phyloP scores from a whole-genome alignment of 1,140 invertebrate species.

The Drosophila suzukii region DNA sequence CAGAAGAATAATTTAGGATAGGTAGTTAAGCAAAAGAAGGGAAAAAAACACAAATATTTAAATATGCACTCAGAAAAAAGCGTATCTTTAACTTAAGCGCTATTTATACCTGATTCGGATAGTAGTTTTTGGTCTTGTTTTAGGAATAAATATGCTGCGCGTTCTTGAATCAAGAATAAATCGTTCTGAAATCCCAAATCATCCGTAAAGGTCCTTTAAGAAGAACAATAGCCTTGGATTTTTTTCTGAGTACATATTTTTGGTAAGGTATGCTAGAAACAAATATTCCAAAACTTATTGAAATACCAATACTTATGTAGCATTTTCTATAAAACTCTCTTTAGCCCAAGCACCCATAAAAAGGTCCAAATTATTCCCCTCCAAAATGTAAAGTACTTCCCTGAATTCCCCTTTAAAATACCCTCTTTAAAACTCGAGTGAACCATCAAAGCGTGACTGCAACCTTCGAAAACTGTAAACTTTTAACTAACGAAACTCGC shows the following conservation, averaged over 20 bases:
- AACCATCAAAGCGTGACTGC: conserved; percentile 1
- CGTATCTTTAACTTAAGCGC: too few relatives aligned
- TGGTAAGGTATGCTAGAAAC: too few relatives aligned
- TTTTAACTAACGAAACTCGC: conserved; percentile 19
- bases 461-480: conserved; percentile 19
- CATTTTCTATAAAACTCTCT: neutral
- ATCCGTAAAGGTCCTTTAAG: too few relatives aligned
- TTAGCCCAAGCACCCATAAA: neutral
- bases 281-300: too few relatives aligned
- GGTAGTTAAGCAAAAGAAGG: neutral
- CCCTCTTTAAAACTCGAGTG: neutral
- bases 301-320: too few relatives aligned
- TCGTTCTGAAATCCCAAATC: too few relatives aligned
- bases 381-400: neutral
- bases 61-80: neutral
- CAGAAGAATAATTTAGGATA: conserved; percentile 5
- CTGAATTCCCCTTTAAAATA: neutral
- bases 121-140: too few relatives aligned
- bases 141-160: too few relatives aligned
- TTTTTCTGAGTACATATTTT: too few relatives aligned
- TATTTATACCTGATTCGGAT: too few relatives aligned
- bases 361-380: neutral
- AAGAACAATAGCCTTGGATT: too few relatives aligned
- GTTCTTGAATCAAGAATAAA: too few relatives aligned
- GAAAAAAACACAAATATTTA: neutral